These are phyloP conservation scores for Eilema depressum DNA, from an alignment of 2,888 invertebrate genomes.

Conservation along the genomic window DNA sequence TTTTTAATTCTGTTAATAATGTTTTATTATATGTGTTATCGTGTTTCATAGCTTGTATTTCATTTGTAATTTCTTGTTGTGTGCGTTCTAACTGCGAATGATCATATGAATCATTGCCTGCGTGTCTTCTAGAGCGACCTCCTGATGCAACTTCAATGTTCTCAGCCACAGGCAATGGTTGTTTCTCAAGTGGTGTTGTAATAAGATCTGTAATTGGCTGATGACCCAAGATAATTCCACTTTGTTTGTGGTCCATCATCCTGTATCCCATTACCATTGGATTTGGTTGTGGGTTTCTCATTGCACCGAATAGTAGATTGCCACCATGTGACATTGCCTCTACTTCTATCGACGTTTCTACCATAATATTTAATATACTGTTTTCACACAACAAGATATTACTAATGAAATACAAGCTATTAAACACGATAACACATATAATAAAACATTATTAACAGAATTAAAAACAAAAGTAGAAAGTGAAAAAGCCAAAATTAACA, in stretches of 20 bases:
- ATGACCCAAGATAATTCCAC: neutral
- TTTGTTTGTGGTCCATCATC: neutral
- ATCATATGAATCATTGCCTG: neutral
- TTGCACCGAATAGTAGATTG: neutral
- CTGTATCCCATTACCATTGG: neutral
- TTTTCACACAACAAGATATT: conserved; percentile 14
- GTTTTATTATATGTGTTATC: neutral
- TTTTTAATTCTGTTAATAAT: neutral
- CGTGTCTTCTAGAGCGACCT: neutral
- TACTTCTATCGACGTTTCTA: conserved; percentile 29
- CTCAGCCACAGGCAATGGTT: neutral
- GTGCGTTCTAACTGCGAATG: too few relatives aligned
- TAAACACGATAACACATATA: neutral
- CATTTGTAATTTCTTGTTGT: too few relatives aligned
- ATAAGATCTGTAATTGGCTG: neutral
- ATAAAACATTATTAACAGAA: neutral
- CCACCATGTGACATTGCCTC: conserved; percentile 29
- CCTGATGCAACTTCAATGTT: neutral
- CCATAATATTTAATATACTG: conserved; percentile 34
- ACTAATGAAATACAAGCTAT: too few relatives aligned
- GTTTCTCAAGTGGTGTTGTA: neutral
- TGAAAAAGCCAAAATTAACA: too few relatives aligned
- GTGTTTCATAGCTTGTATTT: too few relatives aligned
- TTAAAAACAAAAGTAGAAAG: too few relatives aligned
- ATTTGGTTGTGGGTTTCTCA: neutral